A percentile compares a stretch with the other conserved stretches of the same genome.
Evolutionary conservation across 2,888 invertebrate species (phyloP).

Genomic region (Thymelicus sylvestris): DNA sequence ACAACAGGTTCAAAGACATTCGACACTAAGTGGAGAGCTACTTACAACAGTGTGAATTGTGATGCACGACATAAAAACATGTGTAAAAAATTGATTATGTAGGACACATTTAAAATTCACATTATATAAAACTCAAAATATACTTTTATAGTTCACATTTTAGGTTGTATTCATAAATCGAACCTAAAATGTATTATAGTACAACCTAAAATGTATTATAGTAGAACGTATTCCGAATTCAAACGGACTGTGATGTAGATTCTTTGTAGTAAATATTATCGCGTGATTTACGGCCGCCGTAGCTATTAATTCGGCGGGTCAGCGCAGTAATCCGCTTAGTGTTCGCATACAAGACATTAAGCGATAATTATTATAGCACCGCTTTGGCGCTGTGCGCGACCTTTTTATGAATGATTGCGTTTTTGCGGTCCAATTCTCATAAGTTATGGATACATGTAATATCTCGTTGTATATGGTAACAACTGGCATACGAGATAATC

Average conservation of each 20-base stretch:
- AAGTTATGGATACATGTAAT: background rate
- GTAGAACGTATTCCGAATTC: background rate
- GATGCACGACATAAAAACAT: no score
- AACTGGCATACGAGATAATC: background rate
- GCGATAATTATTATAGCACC: slow-evolving; percentile 60
- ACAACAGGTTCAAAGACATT: no score
- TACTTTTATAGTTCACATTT: no score
- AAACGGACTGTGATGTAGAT: slow-evolving; percentile 9
- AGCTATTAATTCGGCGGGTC: slow-evolving; percentile 45
- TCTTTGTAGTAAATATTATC: slow-evolving; percentile 25
- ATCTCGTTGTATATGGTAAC: background rate
- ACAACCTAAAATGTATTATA: background rate
- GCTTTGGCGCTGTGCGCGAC: slow-evolving; percentile 47
- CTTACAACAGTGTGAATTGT: no score
- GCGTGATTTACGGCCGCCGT: slow-evolving; percentile 46
- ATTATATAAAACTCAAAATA: no score
- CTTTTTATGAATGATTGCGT: slow-evolving; percentile 51
- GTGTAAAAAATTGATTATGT: no score
- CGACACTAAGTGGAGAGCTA: no score
- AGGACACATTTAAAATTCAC: no score
- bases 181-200: background rate
- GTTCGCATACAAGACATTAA: slow-evolving; percentile 56
- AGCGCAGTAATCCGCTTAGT: slow-evolving; percentile 60
- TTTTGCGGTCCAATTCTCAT: slow-evolving; percentile 9
- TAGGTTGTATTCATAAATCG: no score